Percentiles rank a stretch among this genome's conserved stretches.
Evolutionary conservation across 2,888 invertebrate genomes (phyloP).

Genomic region (Dasypolia templi): DNA sequence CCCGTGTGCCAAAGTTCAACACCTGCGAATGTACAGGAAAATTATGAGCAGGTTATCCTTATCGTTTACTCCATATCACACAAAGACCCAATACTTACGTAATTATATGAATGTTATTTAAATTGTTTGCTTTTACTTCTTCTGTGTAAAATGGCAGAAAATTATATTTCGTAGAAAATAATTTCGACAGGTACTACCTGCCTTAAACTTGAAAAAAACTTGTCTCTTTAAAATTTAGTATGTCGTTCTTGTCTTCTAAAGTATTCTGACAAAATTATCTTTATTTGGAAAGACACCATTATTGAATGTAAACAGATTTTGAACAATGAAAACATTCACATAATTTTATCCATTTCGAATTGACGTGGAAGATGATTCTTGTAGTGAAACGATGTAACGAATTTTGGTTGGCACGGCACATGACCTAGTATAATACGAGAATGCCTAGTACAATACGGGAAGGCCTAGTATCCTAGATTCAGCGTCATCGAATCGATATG

Average conservation of each 20-base stretch:
- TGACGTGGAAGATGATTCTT: background rate
- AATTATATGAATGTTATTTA: slow-evolving; percentile 1
- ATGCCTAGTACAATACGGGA: background rate
- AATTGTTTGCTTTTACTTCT: background rate
- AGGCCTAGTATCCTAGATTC: background rate
- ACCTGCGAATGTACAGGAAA: background rate
- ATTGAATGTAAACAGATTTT: background rate
- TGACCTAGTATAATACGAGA: background rate
- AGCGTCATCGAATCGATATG: background rate
- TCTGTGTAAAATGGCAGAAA: background rate
- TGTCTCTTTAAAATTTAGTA: too few species aligned
- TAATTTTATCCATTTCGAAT: background rate
- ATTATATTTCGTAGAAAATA: background rate
- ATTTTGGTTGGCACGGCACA: background rate
- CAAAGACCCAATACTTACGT: background rate
- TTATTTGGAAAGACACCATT: background rate
- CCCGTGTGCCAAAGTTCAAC: background rate
- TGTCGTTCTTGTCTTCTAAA: too few species aligned
- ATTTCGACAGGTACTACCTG: too few species aligned
- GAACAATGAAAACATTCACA: background rate
- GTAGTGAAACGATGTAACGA: background rate
- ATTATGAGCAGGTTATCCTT: background rate
- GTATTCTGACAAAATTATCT: background rate
- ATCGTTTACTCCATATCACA: background rate
- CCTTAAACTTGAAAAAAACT: too few species aligned